Conservation (phyloP, 2,113 vertebrate species). For the Rhineura floridana region DNA sequence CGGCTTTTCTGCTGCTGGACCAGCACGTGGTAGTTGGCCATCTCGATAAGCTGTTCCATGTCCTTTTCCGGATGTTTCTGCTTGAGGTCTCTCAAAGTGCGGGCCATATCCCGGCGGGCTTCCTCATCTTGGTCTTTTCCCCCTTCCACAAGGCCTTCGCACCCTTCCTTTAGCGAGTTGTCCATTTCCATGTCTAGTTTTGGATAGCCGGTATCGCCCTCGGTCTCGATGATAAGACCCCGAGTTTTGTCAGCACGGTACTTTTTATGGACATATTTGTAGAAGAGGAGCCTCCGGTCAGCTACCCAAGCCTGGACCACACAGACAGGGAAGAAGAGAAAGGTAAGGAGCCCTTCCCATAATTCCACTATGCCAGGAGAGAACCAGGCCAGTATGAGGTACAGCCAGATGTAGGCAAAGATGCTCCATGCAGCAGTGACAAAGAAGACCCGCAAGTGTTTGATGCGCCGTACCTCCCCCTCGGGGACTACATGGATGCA, state of each 20-base stretch:
- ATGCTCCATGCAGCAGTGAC: conserved; percentile 85
- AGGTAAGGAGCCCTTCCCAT: conserved; percentile 86
- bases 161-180: conserved; percentile 78
- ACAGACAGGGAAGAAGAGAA: conserved; percentile 84
- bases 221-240: conserved; percentile 83
- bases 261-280: conserved; percentile 83
- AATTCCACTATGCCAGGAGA: conserved; percentile 81
- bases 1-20: conserved; percentile 87
- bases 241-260: conserved; percentile 82
- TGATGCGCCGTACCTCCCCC: conserved; percentile 81
- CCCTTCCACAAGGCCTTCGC: conserved; percentile 74
- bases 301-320: conserved; percentile 87
- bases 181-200: conserved; percentile 86
- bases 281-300: conserved; percentile 84
- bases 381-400: conserved; percentile 83
- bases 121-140: conserved; percentile 84
- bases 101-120: conserved; percentile 85
- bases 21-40: conserved; percentile 86
- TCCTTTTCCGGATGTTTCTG: conserved; percentile 85
- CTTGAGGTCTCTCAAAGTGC: conserved; percentile 82
- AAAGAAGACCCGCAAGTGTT: conserved; percentile 85
- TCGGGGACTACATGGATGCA: conserved; percentile 85
- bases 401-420: conserved; percentile 88
- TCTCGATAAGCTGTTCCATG: conserved; percentile 86
- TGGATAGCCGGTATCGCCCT: conserved; percentile 79